Evolutionary conservation across 2,797 vertebrate genomes (phyloP).

Genomic region (Pipistrellus pygmaeus): DNA sequence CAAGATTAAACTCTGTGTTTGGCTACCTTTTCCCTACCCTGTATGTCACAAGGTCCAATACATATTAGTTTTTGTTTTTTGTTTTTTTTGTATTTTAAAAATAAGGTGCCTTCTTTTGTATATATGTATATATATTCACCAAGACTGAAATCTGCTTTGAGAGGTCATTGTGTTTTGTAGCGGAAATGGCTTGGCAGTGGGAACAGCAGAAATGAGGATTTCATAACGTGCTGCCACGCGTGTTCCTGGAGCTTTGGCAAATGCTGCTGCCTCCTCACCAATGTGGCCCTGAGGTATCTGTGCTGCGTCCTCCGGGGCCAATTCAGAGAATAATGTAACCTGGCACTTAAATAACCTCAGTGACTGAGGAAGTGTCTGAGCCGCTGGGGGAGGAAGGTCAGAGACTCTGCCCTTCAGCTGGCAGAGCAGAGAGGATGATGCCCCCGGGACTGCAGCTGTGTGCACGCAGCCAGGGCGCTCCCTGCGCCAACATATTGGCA

Average conservation of each 20-base stretch:
- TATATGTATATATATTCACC: not conserved
- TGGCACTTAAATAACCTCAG: constrained; percentile 83
- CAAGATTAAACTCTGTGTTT: not conserved
- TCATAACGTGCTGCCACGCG: not conserved
- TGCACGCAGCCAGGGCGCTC: constrained; percentile 79
- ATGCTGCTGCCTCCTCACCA: not conserved
- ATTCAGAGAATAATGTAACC: constrained; percentile 69
- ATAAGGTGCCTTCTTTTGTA: not conserved
- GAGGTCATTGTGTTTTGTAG: not conserved
- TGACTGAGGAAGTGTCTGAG: constrained; percentile 81
- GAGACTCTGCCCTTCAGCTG: constrained; percentile 81
- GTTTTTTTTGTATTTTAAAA: not conserved
- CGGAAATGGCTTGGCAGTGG: not conserved
- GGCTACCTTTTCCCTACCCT: not conserved
- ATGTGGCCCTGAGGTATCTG: constrained; percentile 52
- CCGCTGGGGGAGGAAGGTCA: constrained; percentile 70
- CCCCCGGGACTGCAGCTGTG: constrained; percentile 76
- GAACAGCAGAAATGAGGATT: not conserved
- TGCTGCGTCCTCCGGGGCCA: constrained; percentile 55
- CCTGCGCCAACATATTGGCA: constrained; percentile 74
- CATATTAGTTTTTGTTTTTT: not conserved
- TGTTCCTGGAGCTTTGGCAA: not conserved
- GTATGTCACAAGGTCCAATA: not conserved
- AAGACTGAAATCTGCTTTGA: not conserved
- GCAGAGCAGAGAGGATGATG: constrained; percentile 77